These are phyloP conservation scores for Antheraea pernyi DNA, from an alignment of 1,140 invertebrate genomes.

Conservation along the genomic window DNA sequence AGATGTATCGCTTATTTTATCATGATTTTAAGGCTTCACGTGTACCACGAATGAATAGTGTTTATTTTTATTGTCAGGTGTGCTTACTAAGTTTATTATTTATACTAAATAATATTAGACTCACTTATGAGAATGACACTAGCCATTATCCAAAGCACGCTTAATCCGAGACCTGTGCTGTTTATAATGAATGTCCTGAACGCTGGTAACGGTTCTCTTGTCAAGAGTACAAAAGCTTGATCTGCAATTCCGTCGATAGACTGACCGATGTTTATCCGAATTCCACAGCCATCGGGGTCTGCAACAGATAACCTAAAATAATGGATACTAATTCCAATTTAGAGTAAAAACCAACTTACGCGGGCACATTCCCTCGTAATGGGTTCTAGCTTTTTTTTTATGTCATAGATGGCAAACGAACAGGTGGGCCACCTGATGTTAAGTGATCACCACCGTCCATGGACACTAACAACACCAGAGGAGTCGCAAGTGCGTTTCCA, in stretches of 20 bases:
- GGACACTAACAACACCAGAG: no score
- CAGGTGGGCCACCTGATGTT: no score
- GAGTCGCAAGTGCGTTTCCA: no score
- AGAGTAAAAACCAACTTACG: background rate
- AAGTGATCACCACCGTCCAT: no score
- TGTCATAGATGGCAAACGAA: no score
- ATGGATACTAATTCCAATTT: background rate
- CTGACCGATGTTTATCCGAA: conserved; percentile 49
- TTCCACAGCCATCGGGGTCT: conserved; percentile 49
- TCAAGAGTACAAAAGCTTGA: conserved; percentile 50
- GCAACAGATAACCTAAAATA: conserved; percentile 20
- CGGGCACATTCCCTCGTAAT: background rate
- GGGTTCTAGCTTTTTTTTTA: no score
- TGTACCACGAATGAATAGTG: no score
- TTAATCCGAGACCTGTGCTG: conserved; percentile 32
- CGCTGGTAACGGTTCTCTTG: conserved; percentile 34
- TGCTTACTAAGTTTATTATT: no score
- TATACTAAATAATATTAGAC: conserved; percentile 9
- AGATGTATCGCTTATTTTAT: no score
- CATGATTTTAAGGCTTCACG: no score
- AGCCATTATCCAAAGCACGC: conserved; percentile 39
- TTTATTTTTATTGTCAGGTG: no score
- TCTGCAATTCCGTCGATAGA: conserved; percentile 39
- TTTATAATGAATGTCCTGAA: conserved; percentile 50
- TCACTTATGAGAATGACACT: conserved; percentile 49